A percentile compares a stretch with the other conserved stretches of the same genome.
Evolutionary conservation across 2,888 invertebrate species (phyloP).

Genomic region (Plutella xylostella): DNA sequence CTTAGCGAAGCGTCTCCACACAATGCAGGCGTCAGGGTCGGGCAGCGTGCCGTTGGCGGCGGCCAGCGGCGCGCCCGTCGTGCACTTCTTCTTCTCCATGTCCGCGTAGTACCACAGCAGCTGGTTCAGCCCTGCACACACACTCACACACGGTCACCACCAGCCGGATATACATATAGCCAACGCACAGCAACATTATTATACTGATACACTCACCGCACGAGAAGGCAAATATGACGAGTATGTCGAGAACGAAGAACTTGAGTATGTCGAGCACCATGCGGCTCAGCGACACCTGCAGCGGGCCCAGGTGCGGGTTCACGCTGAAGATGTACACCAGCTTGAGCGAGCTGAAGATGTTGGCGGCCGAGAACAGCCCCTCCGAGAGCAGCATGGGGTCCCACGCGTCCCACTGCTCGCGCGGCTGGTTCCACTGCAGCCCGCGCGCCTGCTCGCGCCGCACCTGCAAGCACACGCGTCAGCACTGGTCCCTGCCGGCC

Average conservation of each 20-base stretch:
- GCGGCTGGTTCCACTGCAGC: slow-evolving; percentile 74
- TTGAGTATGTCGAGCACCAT: slow-evolving; percentile 97
- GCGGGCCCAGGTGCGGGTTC: slow-evolving; percentile 95
- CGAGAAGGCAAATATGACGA: slow-evolving; percentile 95
- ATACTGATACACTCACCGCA: slow-evolving; percentile 94
- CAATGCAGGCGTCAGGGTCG: slow-evolving; percentile 84
- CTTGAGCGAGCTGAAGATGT: slow-evolving; percentile 94
- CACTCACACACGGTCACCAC: not conserved
- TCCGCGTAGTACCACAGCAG: slow-evolving; percentile 92
- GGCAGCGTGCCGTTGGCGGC: slow-evolving; percentile 46
- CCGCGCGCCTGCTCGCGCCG: slow-evolving; percentile 77
- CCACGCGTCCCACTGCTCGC: slow-evolving; percentile 97
- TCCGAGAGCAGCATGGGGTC: slow-evolving; percentile 97
- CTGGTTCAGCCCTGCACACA: slow-evolving; percentile 79
- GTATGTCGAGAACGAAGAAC: slow-evolving; percentile 92
- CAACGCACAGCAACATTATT: no score
- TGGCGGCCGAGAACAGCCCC: slow-evolving; percentile 97
- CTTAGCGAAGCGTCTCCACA: slow-evolving; percentile 92
- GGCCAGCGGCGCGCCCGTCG: slow-evolving; percentile 63
- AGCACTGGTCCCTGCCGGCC: not conserved
- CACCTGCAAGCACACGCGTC: slow-evolving; percentile 66
- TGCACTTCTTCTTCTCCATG: slow-evolving; percentile 86
- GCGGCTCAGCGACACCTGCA: slow-evolving; percentile 94
- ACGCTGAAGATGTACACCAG: slow-evolving; percentile 98
- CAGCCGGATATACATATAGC: no score